Percentiles rank a stretch among this genome's conserved stretches.
Evolutionary conservation across 2,113 vertebrate genomes (phyloP).

Genomic region (Prolemur simus): DNA sequence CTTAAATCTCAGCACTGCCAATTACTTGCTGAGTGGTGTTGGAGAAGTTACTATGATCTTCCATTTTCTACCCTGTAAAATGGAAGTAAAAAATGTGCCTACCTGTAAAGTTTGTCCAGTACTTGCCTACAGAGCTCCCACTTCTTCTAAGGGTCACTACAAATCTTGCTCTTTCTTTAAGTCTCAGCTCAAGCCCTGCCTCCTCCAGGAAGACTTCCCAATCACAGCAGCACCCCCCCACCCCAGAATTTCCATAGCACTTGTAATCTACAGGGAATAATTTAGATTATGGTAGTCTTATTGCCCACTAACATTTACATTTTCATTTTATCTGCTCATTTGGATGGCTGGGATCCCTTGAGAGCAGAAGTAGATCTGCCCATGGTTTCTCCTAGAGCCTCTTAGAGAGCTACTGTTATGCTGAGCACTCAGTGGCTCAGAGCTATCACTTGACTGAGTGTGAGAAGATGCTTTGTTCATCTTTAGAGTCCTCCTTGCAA

Average conservation of each 20-base stretch:
- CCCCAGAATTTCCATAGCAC: neutral
- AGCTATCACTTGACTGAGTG: neutral
- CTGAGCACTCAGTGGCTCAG: neutral
- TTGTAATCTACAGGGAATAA: neutral
- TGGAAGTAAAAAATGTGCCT: neutral
- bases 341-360: neutral
- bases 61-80: neutral
- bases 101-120: neutral
- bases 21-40: neutral
- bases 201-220: conserved; percentile 30
- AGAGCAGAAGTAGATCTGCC: conserved; percentile 8
- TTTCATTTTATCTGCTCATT: conserved; percentile 36
- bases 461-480: conserved; percentile 13
- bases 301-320: neutral
- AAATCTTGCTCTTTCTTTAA: neutral
- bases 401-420: neutral
- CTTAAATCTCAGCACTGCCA: neutral
- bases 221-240: neutral
- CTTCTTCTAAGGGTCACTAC: neutral
- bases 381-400: neutral
- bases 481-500: neutral
- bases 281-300: neutral
- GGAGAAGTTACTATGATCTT: neutral
- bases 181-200: neutral
- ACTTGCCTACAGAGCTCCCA: neutral